phyloP scores from a whole-genome alignment of 2,888 invertebrate species.

The Cryptophagus acutangulus region DNA sequence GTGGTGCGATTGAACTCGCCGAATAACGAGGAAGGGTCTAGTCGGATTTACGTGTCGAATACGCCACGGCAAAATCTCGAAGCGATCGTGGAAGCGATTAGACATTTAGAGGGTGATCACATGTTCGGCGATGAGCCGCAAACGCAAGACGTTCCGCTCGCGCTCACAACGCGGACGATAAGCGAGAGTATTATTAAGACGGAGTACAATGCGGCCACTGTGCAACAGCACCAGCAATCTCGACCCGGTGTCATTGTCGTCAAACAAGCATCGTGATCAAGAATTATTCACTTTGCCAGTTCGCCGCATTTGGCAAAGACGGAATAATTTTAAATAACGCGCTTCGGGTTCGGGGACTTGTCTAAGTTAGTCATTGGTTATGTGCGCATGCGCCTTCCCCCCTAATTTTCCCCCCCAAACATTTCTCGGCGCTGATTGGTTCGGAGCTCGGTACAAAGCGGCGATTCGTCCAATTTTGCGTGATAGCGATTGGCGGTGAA shows the following conservation, averaged over 20 bases:
- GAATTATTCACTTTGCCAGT: slow-evolving; percentile 46
- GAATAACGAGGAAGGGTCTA: slow-evolving; percentile 46
- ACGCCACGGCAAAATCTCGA: slow-evolving; percentile 92
- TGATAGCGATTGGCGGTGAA: too few species aligned
- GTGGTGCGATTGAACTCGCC: slow-evolving; percentile 47
- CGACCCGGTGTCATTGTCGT: slow-evolving; percentile 89
- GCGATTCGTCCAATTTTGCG: too few species aligned
- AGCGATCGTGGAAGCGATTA: slow-evolving; percentile 97
- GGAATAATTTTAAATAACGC: too few species aligned
- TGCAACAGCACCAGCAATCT: slow-evolving; percentile 58
- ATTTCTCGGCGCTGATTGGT: too few species aligned
- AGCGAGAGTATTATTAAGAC: slow-evolving; percentile 52
- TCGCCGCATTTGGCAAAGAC: slow-evolving; percentile 24
- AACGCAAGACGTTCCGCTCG: slow-evolving; percentile 55
- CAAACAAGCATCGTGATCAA: slow-evolving; percentile 74
- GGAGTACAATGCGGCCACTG: slow-evolving; percentile 51
- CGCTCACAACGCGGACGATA: slow-evolving; percentile 50
- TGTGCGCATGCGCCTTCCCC: too few species aligned
- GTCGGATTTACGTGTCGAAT: slow-evolving; percentile 57
- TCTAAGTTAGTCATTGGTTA: too few species aligned
- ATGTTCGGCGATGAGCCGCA: slow-evolving; percentile 73
- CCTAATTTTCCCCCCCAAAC: too few species aligned
- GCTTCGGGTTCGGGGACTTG: too few species aligned
- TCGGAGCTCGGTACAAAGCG: too few species aligned
- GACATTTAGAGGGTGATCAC: slow-evolving; percentile 95